A percentile compares a stretch with the other conserved stretches of the same genome.
phyloP scores from a whole-genome alignment of 2,797 vertebrate species.

The Epinephelus awoara region DNA sequence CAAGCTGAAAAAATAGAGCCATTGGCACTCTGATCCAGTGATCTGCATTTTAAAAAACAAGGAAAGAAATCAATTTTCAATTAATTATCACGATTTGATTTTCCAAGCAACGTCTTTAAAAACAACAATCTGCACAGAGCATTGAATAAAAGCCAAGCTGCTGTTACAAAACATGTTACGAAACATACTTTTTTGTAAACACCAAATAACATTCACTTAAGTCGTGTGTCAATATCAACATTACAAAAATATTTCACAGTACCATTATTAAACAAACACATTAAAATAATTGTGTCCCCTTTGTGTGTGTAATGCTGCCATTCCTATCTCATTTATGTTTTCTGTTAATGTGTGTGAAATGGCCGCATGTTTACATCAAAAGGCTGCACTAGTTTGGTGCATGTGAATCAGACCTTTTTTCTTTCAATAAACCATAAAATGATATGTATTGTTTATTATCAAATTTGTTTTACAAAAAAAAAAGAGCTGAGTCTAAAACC shows the following conservation, averaged over 20 bases:
- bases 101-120: neutral
- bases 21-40: neutral
- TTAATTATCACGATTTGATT: neutral
- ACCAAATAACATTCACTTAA: neutral
- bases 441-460: neutral
- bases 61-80: neutral
- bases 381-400: neutral
- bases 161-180: neutral
- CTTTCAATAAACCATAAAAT: neutral
- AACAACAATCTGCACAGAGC: neutral
- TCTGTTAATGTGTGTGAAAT: too few species aligned
- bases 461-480: neutral
- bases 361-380: too few species aligned
- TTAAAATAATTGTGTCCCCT: neutral
- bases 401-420: neutral
- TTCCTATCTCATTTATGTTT: too few species aligned
- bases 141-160: neutral
- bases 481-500: too few species aligned
- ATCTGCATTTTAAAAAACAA: conserved; percentile 1
- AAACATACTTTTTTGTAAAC: neutral
- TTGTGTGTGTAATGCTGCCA: too few species aligned
- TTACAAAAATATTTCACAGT: conserved; percentile 27
- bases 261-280: conserved; percentile 26
- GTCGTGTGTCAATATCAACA: neutral
- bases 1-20: neutral